A percentile compares a stretch with the other conserved stretches of the same genome.
These are phyloP conservation scores for Felis catus DNA, from an alignment of 2,113 vertebrate species.

Conservation along the genomic window DNA sequence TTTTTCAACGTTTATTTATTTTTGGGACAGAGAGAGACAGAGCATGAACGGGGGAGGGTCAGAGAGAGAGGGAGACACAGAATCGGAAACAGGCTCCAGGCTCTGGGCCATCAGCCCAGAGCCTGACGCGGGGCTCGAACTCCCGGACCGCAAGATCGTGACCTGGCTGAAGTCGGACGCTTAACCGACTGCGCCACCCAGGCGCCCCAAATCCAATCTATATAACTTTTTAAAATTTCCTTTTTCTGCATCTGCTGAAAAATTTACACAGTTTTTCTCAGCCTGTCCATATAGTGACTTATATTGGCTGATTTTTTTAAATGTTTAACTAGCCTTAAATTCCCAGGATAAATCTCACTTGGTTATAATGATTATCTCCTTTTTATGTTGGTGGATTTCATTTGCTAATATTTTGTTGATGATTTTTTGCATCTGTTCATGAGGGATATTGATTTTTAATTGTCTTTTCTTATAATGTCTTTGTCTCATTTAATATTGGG, in stretches of 20 bases:
- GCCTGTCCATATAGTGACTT: background rate
- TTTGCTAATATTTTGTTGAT: constrained; percentile 28
- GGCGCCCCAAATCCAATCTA: background rate
- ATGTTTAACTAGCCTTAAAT: background rate
- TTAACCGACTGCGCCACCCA: too few relatives aligned
- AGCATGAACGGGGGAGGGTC: too few relatives aligned
- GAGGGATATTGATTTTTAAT: background rate
- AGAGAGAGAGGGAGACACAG: too few relatives aligned
- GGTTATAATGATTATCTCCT: background rate
- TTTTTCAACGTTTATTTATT: too few relatives aligned
- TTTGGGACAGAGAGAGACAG: too few relatives aligned
- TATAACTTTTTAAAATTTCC: background rate
- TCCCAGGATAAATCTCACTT: background rate
- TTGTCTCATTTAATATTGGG: background rate
- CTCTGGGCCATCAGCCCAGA: too few relatives aligned
- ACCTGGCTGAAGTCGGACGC: too few relatives aligned
- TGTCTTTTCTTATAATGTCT: background rate
- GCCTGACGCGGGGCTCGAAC: too few relatives aligned
- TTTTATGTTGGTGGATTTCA: background rate
- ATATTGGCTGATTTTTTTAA: background rate
- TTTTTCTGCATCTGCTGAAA: background rate
- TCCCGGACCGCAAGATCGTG: too few relatives aligned
- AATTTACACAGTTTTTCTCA: background rate
- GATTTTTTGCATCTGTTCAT: background rate
- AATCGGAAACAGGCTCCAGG: too few relatives aligned